Conservation (phyloP, 2,113 vertebrate species). For the Cygnus buccinator region DNA sequence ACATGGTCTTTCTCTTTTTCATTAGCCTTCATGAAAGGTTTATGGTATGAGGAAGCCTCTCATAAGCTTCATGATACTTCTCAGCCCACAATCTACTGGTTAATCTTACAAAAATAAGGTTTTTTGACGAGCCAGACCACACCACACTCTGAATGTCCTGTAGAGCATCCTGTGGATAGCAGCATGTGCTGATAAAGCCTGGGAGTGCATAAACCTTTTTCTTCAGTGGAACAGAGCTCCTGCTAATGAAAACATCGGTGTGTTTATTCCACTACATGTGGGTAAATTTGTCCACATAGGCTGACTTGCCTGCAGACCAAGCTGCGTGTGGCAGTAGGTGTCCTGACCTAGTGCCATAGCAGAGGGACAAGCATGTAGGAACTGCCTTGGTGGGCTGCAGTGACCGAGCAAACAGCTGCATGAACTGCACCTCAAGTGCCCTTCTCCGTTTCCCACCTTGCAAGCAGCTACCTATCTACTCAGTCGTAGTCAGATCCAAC, state of each 20-base stretch:
- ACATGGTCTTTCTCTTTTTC: background rate
- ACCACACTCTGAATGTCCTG: background rate
- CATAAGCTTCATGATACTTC: background rate
- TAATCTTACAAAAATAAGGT: background rate
- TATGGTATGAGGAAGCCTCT: background rate
- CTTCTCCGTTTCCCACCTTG: background rate
- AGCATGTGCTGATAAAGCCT: background rate
- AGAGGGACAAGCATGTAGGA: background rate
- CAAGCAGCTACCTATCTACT: background rate
- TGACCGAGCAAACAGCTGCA: background rate
- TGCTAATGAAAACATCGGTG: background rate
- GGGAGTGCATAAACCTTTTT: background rate
- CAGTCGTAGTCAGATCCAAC: background rate
- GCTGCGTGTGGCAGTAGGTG: too few relatives aligned
- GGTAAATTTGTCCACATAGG: background rate
- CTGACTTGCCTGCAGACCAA: background rate
- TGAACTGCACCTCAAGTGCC: background rate
- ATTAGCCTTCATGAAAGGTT: background rate
- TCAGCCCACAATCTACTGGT: background rate
- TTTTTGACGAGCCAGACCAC: background rate
- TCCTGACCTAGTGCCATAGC: background rate
- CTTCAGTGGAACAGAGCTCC: background rate
- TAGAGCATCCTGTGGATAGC: background rate
- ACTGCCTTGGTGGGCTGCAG: background rate
- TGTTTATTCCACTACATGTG: background rate